These are phyloP conservation scores for Pempheris klunzingeri DNA, from an alignment of 2,797 vertebrate species.

Conservation along the genomic window DNA sequence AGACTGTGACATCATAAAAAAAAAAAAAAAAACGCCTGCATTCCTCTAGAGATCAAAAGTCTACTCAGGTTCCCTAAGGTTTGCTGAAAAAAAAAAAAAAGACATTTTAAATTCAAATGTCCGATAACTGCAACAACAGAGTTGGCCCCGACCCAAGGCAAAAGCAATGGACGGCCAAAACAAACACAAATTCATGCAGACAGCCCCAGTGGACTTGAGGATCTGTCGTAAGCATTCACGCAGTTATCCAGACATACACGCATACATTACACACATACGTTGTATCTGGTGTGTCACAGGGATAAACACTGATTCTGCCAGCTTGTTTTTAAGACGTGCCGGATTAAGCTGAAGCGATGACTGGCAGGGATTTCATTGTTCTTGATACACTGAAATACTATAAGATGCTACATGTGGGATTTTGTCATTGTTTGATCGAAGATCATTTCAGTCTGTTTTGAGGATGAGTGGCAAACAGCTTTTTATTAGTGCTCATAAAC, in stretches of 20 bases:
- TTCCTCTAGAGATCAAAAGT: constrained; percentile 49
- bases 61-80: constrained; percentile 24
- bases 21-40: constrained; percentile 19
- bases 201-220: constrained; percentile 21
- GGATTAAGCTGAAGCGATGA: constrained; percentile 63
- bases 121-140: constrained; percentile 29
- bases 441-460: constrained; percentile 23
- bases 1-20: constrained; percentile 56
- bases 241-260: constrained; percentile 31
- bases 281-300: constrained; percentile 43
- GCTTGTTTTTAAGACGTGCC: constrained; percentile 44
- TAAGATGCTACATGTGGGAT: constrained; percentile 41
- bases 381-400: constrained; percentile 26
- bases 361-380: constrained; percentile 65
- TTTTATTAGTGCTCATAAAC: constrained; percentile 7
- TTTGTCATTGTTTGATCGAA: constrained; percentile 42
- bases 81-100: constrained; percentile 32
- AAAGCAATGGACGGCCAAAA: constrained; percentile 37
- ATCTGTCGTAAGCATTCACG: constrained; percentile 16
- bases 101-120: constrained; percentile 56
- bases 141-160: constrained; percentile 19
- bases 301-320: constrained; percentile 62
- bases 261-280: constrained; percentile 37
- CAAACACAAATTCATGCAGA: constrained; percentile 40
- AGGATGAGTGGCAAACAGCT: constrained; percentile 8